Percentiles rank a stretch among this genome's conserved stretches.
These are phyloP conservation scores for Oreortyx pictus DNA, from an alignment of 2,797 vertebrate species.

Conservation along the genomic window DNA sequence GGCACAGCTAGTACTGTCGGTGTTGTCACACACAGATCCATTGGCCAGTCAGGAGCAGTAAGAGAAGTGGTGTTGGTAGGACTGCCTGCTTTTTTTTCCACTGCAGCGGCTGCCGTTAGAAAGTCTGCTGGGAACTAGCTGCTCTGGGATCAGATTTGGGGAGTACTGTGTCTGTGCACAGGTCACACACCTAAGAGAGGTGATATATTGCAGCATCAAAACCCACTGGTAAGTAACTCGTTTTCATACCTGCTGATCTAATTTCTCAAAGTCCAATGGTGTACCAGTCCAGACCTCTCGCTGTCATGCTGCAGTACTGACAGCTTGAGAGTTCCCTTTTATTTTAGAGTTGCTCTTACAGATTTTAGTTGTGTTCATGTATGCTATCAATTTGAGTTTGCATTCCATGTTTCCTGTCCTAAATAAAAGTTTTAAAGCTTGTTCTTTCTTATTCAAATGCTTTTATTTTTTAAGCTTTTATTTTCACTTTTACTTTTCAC, in stretches of 20 bases:
- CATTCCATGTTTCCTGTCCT: conserved; percentile 56
- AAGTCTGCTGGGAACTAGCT: conserved; percentile 2
- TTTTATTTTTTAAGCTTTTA: conserved; percentile 56
- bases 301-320: neutral
- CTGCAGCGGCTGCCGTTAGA: conserved; percentile 20
- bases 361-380: conserved; percentile 55
- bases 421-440: conserved; percentile 43
- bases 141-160: conserved; percentile 13
- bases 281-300: conserved; percentile 57
- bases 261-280: conserved; percentile 70
- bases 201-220: conserved; percentile 4
- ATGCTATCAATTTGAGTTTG: conserved; percentile 59
- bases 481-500: conserved; percentile 67
- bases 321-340: conserved; percentile 2
- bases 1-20: neutral
- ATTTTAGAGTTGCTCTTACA: conserved; percentile 34
- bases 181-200: neutral
- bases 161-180: neutral
- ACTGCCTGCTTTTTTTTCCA: neutral
- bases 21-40: neutral
- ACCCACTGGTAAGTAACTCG: conserved; percentile 23
- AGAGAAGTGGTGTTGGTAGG: neutral
- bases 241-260: conserved; percentile 61
- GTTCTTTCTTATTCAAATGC: conserved; percentile 50
- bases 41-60: neutral